Percentiles rank a stretch among this genome's conserved stretches.
phyloP scores from a whole-genome alignment of 1,140 invertebrate species.

The Drosophila pectinifera region DNA sequence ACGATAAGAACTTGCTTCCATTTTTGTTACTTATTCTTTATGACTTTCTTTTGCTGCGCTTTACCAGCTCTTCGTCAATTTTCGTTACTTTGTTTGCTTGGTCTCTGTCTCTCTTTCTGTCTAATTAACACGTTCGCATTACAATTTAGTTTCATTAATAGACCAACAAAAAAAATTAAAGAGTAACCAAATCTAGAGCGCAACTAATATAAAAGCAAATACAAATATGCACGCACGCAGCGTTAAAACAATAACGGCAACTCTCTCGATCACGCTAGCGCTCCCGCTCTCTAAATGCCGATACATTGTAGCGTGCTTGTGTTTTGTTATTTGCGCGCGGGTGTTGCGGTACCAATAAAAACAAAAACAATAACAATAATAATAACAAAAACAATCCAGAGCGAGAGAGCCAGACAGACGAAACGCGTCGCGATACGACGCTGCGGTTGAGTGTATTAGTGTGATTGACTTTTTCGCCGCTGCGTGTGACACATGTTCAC shows the following conservation, averaged over 20 bases:
- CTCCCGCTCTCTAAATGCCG: constrained; percentile 42
- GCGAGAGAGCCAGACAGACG: constrained; percentile 7
- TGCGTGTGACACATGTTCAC: constrained; percentile 64
- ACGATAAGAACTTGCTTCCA: constrained; percentile 58
- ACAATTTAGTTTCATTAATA: constrained; percentile 77
- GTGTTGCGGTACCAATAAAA: constrained; percentile 44
- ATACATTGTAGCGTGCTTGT: constrained; percentile 59
- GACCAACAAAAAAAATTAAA: constrained; percentile 36
- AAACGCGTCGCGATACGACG: too few species aligned
- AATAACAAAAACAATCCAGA: constrained; percentile 18
- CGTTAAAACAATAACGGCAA: constrained; percentile 63
- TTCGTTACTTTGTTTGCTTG: constrained; percentile 22
- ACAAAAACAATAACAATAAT: constrained; percentile 24
- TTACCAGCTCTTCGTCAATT: constrained; percentile 14
- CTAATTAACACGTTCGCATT: constrained; percentile 73
- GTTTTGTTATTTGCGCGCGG: constrained; percentile 76
- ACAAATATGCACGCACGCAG: constrained; percentile 37
- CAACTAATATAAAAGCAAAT: constrained; percentile 4
- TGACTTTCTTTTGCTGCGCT: constrained; percentile 48
- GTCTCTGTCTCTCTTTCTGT: constrained; percentile 12
- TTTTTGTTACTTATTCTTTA: constrained; percentile 47
- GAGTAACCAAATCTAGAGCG: constrained; percentile 54
- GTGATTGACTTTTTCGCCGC: constrained; percentile 66
- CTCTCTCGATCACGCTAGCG: constrained; percentile 11
- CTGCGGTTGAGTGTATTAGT: constrained; percentile 18